Evolutionary conservation across 2,113 vertebrate species (phyloP), one percentile per base, ranked within the genome.

Genomic region (Argyrosomus japonicus): DNA sequence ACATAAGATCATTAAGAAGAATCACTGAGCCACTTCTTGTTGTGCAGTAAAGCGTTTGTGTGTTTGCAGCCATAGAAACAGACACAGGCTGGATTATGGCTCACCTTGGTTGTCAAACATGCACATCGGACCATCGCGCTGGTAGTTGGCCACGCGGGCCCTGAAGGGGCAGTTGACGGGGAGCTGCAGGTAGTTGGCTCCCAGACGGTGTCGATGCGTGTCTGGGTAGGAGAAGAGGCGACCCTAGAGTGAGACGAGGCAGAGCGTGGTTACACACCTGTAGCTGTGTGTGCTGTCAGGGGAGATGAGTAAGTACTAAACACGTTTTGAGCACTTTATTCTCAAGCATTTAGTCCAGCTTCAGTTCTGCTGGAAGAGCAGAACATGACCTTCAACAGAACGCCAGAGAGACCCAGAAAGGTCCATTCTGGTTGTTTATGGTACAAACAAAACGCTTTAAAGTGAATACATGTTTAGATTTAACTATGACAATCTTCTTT

Each of bases 51-150:
- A 40, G 23, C 6, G 12, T 57, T 43, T 57, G 3, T 27, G 50
- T 5, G 1, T 3, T 58, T 0, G 4, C 15, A 19, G 21, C 5
- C 23, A 53, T 45, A 48, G 9, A 68, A 21, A 63, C 29, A 45
- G 23, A 32, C 29, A 17, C 18, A 74, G 1, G 5, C 15, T 56
- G 47, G 23, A 40, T 56, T 29, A 3, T 0, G 51, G 32, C 54
- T 60, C 23, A 77, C 95, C 98, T 91, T 99, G 98, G 88, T 99
- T 99, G 89, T 99, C 96, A 12, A 64, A 64, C 70, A 97, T 65
- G 53, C 98, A 99, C 98, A 99, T 99, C 0, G 96, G 96, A 7
- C 98, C 98, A 1, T 99, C 98, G 1, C 98, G 95, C 92, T 99
- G 97, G 92, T 99, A 99, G 91, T 97, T 99, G 88, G 96, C 90